Evolutionary conservation across 2,113 vertebrate species (phyloP), one percentile per base, ranked within the genome.

Genomic region (Melanotaenia duboulayi): DNA sequence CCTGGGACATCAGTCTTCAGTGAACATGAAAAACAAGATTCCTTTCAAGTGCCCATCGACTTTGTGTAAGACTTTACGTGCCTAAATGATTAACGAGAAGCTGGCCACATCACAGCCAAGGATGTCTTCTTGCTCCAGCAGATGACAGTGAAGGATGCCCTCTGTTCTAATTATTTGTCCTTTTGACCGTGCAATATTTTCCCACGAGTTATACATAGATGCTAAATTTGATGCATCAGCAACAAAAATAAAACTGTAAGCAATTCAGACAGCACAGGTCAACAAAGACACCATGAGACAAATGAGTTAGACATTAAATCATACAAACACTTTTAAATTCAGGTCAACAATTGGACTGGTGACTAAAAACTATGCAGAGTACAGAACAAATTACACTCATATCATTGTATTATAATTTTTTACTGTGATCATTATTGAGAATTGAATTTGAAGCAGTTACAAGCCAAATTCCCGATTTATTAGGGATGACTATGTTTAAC

Each of bases 41-140:
- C 60, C 67, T 90, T 90, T 90, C 84, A 89, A 70, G 80, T 37
- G 65, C 90, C 89, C 76, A 83, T 91, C 86, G 87, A 74, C 75
- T 82, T 71, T 80, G 80, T 64, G 44, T 60, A 51, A 48, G 83
- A 85, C 84, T 72, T 87, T 80, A 81, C 51, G 71, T 85, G 78
- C 73, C 76, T 62, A 57, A 90, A 87, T 88, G 89, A 86, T 87
- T 90, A 87, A 87, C 62, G 78, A 89, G 60, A 81, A 57, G 75
- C 82, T 82, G 76, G 62, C 72, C 69, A 78, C 61, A 76, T 73
- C 82, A 54, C 25, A 71, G 83, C 67, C 80, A 76, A 79, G 59
- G 68, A 85, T 81, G 71, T 66, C 60, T 12, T 60, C 75, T 81
- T 83, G 74, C 79, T 66, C 63, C 81, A 84, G 55, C 48, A 11